Evolutionary conservation across 2,797 vertebrate species (phyloP).

Genomic region (Eospalax fontanierii): DNA sequence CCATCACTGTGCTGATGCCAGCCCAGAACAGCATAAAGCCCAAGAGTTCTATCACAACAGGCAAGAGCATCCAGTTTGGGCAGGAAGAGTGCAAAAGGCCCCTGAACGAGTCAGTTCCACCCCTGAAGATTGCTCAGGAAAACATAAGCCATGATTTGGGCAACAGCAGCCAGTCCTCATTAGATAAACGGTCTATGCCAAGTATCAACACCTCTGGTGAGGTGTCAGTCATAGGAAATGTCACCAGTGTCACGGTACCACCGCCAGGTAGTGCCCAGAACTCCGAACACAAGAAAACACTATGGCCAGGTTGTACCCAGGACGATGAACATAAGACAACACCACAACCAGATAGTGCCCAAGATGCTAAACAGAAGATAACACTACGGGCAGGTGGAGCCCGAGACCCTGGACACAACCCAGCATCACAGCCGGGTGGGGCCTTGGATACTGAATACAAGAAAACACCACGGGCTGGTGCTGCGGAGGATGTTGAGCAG

Average conservation of each 20-base stretch:
- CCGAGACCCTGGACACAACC: neutral
- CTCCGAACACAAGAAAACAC: conserved; percentile 59
- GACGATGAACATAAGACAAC: neutral
- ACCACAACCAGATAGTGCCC: no score
- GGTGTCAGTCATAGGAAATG: neutral
- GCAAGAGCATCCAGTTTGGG: rapidly evolving
- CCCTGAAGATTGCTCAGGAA: rapidly evolving
- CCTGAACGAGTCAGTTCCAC: rapidly evolving
- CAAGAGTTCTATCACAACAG: rapidly evolving
- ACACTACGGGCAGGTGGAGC: neutral
- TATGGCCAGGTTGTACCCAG: neutral
- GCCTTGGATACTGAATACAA: neutral
- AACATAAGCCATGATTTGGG: neutral
- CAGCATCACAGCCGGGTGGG: rapidly evolving
- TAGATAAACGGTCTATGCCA: neutral
- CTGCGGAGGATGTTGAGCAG: conserved; percentile 67
- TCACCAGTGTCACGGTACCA: neutral
- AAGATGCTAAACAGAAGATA: neutral
- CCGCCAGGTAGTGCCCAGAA: neutral
- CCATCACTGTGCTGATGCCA: rapidly evolving
- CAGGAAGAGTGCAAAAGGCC: rapidly evolving
- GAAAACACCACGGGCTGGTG: neutral
- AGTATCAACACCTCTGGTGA: rapidly evolving
- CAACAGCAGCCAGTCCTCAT: conserved; percentile 19
- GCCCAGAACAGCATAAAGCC: rapidly evolving